Evolutionary conservation across 2,888 invertebrate genomes (phyloP), one percentile per base, ranked within the genome.

Genomic region (Apodemia hepburni): DNA sequence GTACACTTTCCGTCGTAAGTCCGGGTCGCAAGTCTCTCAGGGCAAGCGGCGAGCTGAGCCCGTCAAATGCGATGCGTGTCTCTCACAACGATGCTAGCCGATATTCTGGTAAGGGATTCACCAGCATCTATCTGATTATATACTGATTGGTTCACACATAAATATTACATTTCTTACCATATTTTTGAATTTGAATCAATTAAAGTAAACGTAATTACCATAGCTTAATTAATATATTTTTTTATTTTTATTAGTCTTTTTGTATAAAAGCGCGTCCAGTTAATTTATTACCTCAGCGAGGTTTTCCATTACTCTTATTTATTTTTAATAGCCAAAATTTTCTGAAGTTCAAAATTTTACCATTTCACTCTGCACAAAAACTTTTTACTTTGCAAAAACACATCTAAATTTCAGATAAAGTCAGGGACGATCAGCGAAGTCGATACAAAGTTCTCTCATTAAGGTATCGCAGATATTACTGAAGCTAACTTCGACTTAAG

Each of bases 1-100:
- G 92, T 92, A 92, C 91, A 92, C 92, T 87, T 92, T 92, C 87
- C 92, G 92, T 82, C 92, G 92, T 92, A 92, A 92, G 87, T 90
- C 92, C 85, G 89, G 87, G 81, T 87, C 90, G 81, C 91, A 90
- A 80, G 87, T 84, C 84, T 85, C 91, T 84, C 89, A 87, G 84
- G 84, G 82, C 85, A 89, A 85, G 85, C 85, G 87, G 80, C 87
- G 87, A 77, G 81, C 85, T 77, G 91, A 92, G 82, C 87, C 89
- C 80, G 89, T 87, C 86, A 86, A 87, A 85, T 92, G 92, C 87
- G 90, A 92, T 84, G 91, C 92, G 86, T 92, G 92, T 88, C 91
- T 92, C 85, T 92, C 92, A 77, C 92, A 92, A 85, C 89, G 92
- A 81, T 92, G 92, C 84, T 92, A 92, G 83, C 89, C 86, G 83